Evolutionary conservation across 2,888 invertebrate genomes (phyloP), one percentile per base, ranked within the genome.

Genomic region (Chalcosyrphus nemorum): DNA sequence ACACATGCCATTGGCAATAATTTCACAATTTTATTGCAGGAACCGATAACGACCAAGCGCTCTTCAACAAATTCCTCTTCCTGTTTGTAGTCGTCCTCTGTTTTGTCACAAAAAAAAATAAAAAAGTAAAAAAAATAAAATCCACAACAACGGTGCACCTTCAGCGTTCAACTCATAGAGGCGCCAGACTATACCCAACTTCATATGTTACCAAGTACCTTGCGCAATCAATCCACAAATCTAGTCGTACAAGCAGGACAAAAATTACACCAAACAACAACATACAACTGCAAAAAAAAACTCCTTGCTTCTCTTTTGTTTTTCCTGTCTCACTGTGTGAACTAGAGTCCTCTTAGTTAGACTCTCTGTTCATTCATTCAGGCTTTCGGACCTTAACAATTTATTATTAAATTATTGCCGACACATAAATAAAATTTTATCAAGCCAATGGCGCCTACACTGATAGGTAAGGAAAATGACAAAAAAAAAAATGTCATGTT

Each of bases 371-470:
- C 72, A 78, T 82, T 74, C 61, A 77, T 52, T n/a, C n/a, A 4
- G 59, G 38, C 63, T 43, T 4, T 38, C 45, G 61, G 27, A 45
- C 38, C 9, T 27, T 15, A 41, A 29, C 68, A 72, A 78, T 84
- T 84, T 72, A 38, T 71, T 71, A 84, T 75, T 68, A 84, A 80
- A 80, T 75, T 84, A 80, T 70, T 59, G 80, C 45, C 68, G 84
- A 70, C 84, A 80, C 84, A 84, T 84, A 84, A 84, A 84, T 84
- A 70, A 84, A 84, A 70, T 84, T 84, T 84, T 84, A 84, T 84
- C 84, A 80, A 65, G 41, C 35, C 80, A 52, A 59, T 84, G 84
- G 84, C 84, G 84, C 84, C 84, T 84, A 2, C 7, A 13, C 43
- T 47, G 57, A 56, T 38, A 57, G 63, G 43, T 38, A 45, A 32